These are phyloP conservation scores for Mantis religiosa DNA, from an alignment of 2,888 invertebrate genomes.

Conservation along the genomic window DNA sequence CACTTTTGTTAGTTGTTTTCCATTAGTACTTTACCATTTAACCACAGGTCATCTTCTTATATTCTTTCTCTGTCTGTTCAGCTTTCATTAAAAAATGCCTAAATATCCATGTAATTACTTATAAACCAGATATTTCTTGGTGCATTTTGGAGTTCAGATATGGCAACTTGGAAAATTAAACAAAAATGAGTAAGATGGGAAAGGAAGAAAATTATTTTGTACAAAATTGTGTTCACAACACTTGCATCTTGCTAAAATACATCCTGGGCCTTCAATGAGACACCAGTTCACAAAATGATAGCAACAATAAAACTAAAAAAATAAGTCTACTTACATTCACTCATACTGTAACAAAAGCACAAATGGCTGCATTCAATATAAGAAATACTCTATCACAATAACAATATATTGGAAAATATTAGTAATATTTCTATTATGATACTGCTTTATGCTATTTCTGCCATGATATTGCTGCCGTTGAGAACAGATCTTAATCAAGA, in stretches of 20 bases:
- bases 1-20: no score
- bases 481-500: constrained; percentile 21
- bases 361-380: constrained; percentile 2
- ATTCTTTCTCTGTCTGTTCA: no score
- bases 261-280: neutral
- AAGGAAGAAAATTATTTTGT: constrained; percentile 2
- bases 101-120: no score
- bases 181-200: neutral
- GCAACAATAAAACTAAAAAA: constrained; percentile 18
- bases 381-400: constrained; percentile 24
- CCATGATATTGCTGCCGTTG: neutral
- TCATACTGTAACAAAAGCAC: constrained; percentile 10
- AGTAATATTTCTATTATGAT: neutral
- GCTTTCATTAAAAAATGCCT: no score
- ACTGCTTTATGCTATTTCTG: neutral
- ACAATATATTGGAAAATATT: constrained; percentile 20
- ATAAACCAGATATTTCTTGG: neutral
- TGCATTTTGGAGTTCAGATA: constrained; percentile 13
- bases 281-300: neutral
- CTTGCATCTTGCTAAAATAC: constrained; percentile 18
- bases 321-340: constrained; percentile 17
- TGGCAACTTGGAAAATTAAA: constrained; percentile 28
- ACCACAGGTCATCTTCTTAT: no score
- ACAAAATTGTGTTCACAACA: constrained; percentile 26
- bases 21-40: no score